Percentiles rank a stretch among this genome's conserved stretches.
phyloP scores from a whole-genome alignment of 2,888 invertebrate species.

The Colostygia pectinataria region DNA sequence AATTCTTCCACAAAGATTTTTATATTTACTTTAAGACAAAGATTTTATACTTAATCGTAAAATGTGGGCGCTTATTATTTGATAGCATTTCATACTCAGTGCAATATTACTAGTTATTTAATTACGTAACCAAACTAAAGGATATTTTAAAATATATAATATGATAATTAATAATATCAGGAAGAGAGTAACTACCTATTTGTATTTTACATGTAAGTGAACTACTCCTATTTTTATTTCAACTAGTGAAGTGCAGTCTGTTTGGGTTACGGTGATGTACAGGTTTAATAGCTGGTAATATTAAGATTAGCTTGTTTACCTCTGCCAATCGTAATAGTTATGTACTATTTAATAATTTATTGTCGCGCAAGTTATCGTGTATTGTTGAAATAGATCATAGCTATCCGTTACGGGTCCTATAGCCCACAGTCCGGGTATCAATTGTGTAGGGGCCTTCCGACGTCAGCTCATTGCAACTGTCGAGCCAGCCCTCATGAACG shows the following conservation, averaged over 20 bases:
- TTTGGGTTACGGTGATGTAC: constrained; percentile 82
- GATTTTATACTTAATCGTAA: constrained; percentile 71
- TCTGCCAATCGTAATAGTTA: constrained; percentile 82
- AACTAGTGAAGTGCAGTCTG: constrained; percentile 73
- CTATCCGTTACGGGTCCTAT: constrained; percentile 69
- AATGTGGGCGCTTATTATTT: constrained; percentile 82
- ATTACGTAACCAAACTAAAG: constrained; percentile 84
- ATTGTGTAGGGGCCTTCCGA: constrained; percentile 9
- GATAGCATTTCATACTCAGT: constrained; percentile 84
- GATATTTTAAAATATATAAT: constrained; percentile 78
- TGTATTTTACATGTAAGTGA: constrained; percentile 77
- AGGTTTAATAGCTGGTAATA: constrained; percentile 83
- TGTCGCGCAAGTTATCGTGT: constrained; percentile 77
- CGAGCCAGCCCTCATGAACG: constrained; percentile 7
- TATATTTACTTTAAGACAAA: constrained; percentile 80
- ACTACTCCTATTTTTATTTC: constrained; percentile 69
- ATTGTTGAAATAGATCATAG: constrained; percentile 81
- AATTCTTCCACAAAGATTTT: constrained; percentile 79
- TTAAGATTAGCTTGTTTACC: constrained; percentile 80
- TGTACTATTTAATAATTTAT: constrained; percentile 81
- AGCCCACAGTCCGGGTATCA: constrained; percentile 34
- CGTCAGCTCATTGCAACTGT: constrained; percentile 15
- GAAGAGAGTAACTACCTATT: constrained; percentile 80
- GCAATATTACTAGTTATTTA: constrained; percentile 85
- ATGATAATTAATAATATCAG: constrained; percentile 64